phyloP scores from a whole-genome alignment of 2,888 invertebrate species.

The Caenorhabditis virilis region DNA sequence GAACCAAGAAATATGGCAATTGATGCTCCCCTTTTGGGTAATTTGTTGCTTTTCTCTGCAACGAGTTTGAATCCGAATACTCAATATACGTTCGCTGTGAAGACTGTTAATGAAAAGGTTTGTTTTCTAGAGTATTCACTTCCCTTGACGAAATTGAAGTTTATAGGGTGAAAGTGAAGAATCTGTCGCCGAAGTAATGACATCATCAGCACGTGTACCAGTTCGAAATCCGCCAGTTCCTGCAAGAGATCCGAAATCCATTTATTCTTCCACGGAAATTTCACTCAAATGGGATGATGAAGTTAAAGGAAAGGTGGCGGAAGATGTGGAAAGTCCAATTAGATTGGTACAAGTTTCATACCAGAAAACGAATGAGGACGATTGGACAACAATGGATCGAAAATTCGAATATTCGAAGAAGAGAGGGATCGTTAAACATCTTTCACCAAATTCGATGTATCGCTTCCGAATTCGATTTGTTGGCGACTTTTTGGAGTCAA shows the following conservation, averaged over 20 bases:
- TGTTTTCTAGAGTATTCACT: not conserved
- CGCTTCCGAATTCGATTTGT: conserved; percentile 88
- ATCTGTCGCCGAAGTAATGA: conserved; percentile 52
- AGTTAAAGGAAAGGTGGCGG: conserved; percentile 12
- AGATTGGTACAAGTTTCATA: conserved; percentile 48
- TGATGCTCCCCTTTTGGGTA: conserved; percentile 34
- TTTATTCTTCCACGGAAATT: conserved; percentile 44
- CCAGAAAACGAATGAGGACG: conserved; percentile 59
- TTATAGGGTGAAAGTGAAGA: conserved; percentile 74
- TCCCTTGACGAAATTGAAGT: no score
- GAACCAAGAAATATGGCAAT: conserved; percentile 42
- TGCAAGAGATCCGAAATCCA: conserved; percentile 38
- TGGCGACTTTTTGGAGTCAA: conserved; percentile 92
- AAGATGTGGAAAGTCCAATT: conserved; percentile 28
- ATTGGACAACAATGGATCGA: conserved; percentile 49
- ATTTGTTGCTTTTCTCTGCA: conserved; percentile 37
- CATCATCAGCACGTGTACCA: conserved; percentile 48
- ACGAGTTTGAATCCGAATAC: conserved; percentile 42
- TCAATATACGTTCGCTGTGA: conserved; percentile 41
- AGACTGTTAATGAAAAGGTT: conserved; percentile 27
- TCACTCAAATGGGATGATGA: conserved; percentile 49
- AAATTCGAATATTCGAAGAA: conserved; percentile 24
- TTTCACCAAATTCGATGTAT: conserved; percentile 78
- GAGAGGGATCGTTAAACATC: conserved; percentile 21
- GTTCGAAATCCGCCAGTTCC: conserved; percentile 56